Evolutionary conservation across 1,140 invertebrate genomes (phyloP).

Genomic region (Tetraneura akinire): DNA sequence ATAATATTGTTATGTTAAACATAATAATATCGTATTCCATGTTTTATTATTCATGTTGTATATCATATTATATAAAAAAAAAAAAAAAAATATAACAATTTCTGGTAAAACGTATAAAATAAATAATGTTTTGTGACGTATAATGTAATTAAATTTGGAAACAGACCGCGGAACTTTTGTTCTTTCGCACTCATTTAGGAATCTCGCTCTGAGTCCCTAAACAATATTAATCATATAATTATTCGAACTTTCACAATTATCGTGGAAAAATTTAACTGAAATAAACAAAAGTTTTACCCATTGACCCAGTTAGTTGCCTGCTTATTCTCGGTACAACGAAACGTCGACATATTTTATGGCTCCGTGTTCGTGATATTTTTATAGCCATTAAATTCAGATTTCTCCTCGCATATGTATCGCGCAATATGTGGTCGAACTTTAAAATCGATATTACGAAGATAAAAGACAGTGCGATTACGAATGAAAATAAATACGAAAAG

Average conservation of each 20-base stretch:
- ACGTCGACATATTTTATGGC: constrained; percentile 8
- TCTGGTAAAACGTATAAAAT: neutral
- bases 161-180: constrained; percentile 3
- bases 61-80: no score
- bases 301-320: constrained; percentile 19
- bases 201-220: neutral
- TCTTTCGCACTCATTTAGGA: neutral
- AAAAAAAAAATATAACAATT: no score
- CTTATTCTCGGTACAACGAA: neutral
- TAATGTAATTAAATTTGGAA: neutral
- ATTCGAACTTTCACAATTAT: constrained; percentile 29
- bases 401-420: neutral
- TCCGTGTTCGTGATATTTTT: constrained; percentile 9
- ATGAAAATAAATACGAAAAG: neutral
- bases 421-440: neutral
- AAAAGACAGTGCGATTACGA: neutral
- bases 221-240: constrained; percentile 33
- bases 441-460: neutral
- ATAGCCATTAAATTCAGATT: constrained; percentile 32
- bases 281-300: constrained; percentile 23
- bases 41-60: no score
- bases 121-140: constrained; percentile 7
- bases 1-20: no score
- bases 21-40: no score
- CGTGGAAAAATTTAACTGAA: neutral